Percentiles rank a stretch among this genome's conserved stretches.
phyloP scores from a whole-genome alignment of 1,140 invertebrate genomes.

The Parapsyche elsis region DNA sequence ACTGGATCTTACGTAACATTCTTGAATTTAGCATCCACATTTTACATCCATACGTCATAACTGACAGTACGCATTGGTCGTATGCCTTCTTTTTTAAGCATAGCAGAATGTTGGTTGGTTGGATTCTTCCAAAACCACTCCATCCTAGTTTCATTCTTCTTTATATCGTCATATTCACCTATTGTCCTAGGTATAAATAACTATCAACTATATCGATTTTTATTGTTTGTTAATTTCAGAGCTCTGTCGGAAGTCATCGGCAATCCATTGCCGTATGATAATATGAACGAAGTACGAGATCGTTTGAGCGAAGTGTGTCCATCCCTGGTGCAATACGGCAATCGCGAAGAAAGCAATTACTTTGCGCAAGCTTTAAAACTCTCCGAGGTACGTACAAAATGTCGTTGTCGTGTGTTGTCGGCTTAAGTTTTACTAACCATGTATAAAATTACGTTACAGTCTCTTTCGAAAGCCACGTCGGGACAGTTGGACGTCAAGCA shows the following conservation, averaged over 20 bases:
- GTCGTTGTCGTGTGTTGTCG: constrained; percentile 15
- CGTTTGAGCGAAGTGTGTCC: constrained; percentile 90
- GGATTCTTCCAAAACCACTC: no score
- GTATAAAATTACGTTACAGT: constrained; percentile 65
- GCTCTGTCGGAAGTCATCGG: constrained; percentile 82
- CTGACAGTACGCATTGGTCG: no score
- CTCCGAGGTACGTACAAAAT: constrained; percentile 44
- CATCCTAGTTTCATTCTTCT: no score
- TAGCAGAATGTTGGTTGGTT: no score
- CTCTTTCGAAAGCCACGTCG: constrained; percentile 68
- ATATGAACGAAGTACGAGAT: constrained; percentile 82
- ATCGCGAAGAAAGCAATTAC: constrained; percentile 86
- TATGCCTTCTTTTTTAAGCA: no score
- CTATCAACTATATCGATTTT: constrained; percentile 36
- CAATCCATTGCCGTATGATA: constrained; percentile 89
- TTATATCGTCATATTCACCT: no score
- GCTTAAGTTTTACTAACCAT: constrained; percentile 3
- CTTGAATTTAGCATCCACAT: no score
- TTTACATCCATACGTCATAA: no score
- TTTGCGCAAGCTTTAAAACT: constrained; percentile 80
- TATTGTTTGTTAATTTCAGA: constrained; percentile 59
- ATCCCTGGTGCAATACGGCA: constrained; percentile 85
- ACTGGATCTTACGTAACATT: no score
- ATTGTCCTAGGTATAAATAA: no score
- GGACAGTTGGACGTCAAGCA: constrained; percentile 80